phyloP scores from a whole-genome alignment of 2,888 invertebrate genomes.

The Catocala sponsa region DNA sequence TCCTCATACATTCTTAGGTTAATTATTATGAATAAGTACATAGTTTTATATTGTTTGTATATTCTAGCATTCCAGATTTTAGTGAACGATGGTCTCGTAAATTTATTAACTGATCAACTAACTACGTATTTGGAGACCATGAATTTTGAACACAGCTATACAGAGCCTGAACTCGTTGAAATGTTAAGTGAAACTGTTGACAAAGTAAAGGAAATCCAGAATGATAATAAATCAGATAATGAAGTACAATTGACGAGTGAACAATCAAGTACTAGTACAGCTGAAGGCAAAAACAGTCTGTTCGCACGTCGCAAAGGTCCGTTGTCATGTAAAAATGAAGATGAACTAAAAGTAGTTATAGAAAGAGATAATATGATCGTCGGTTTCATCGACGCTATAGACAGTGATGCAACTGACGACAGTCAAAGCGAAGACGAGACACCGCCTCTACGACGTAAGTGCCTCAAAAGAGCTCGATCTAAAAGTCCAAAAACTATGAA shows the following conservation, averaged over 20 bases:
- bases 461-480: conserved; percentile 70
- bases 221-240: conserved; percentile 23
- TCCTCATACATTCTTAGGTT: too few species aligned
- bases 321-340: conserved; percentile 64
- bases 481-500: conserved; percentile 66
- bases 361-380: conserved; percentile 85
- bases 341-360: conserved; percentile 79
- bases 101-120: conserved; percentile 77
- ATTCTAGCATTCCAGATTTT: conserved; percentile 78
- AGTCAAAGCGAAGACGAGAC: conserved; percentile 72
- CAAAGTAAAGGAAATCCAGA: conserved; percentile 42
- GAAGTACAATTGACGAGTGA: conserved; percentile 25
- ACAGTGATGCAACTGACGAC: conserved; percentile 78
- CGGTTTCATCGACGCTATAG: conserved; percentile 77
- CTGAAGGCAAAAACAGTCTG: conserved; percentile 56
- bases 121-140: conserved; percentile 74
- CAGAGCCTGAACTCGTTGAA: conserved; percentile 56
- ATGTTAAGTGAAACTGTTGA: conserved; percentile 46
- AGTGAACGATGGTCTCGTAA: conserved; percentile 79
- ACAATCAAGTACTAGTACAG: conserved; percentile 26
- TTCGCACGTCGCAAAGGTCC: conserved; percentile 69
- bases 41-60: not conserved
- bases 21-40: too few species aligned
- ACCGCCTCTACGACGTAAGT: conserved; percentile 56
- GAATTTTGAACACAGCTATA: conserved; percentile 75